These are phyloP conservation scores for Orbicella faveolata DNA, from an alignment of 64 coral and sea anemone species.

Conservation along the genomic window DNA sequence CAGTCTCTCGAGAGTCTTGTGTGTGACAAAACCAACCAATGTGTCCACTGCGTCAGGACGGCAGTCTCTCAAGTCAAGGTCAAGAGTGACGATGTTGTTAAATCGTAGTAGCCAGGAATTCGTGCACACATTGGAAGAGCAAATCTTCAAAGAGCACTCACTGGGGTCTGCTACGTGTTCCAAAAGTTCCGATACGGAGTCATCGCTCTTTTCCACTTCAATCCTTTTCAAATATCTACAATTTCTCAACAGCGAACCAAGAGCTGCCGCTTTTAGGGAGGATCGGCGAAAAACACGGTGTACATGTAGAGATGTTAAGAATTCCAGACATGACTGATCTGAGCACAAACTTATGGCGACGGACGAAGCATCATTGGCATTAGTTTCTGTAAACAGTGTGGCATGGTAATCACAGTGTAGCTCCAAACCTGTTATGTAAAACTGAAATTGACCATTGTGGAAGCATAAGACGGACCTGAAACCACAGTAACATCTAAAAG, in stretches of 20 bases:
- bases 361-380: not conserved
- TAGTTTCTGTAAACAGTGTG: not conserved
- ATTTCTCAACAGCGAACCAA: not conserved
- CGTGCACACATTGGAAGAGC: not conserved
- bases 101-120: not conserved
- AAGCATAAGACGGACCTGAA: not conserved
- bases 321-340: not conserved
- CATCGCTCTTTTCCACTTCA: not conserved
- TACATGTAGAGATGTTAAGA: not conserved
- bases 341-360: not conserved
- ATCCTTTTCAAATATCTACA: not conserved
- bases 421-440: not conserved
- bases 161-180: not conserved
- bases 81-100: not conserved
- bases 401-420: not conserved
- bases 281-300: not conserved
- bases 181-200: not conserved
- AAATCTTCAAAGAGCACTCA: not conserved
- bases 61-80: not conserved
- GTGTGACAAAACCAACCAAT: not conserved
- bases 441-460: not conserved
- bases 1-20: not conserved
- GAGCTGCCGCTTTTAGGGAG: not conserved
- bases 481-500: no score
- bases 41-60: not conserved